Base-by-base conservation (phyloP, 53 echinoderm and acorn worm genomes). In the Mesocentrotus franciscanus region DNA sequence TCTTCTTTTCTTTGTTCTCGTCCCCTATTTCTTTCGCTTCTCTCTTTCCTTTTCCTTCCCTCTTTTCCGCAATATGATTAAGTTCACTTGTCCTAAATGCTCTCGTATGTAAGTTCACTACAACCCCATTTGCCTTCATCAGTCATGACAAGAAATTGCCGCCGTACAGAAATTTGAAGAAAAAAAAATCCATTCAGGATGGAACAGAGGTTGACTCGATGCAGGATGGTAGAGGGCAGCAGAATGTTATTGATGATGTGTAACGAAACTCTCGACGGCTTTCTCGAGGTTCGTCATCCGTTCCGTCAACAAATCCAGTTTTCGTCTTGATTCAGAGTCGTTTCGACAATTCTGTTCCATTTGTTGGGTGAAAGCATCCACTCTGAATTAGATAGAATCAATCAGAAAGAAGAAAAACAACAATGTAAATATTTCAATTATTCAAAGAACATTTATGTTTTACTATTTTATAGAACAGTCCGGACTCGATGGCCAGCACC, bases 261-360 rank as follows among this genome's bases (percentile, higher is more conserved):
- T 94, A 64, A 85, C 87, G 56, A 85, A 94, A n/a, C 85, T 68
- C 9, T 85, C 62, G 22, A 94, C 36, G 16, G 95, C 95, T 49
- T 94, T 94, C 56, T 94, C 95, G 4, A 94, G 27, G 87, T 94
- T 94, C 0, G 95, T 94, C 95, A 94, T 94, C 27, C 95, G 64
- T 64, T 94, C 95, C 12, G 95, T 94, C 87, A 94, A 83, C 29
- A 85, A 9, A 62, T 94, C 95, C 35, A 94, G 87, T 85, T 94
- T 94, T 39, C 95, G 26, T 64, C 71, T 39, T 0, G 64, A 34
- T 26, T 94, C 95, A 3, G 26, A 14, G 27, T 94, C 95, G 29
- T 94, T 56, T 9, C 95, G 85, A 49, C 70, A 22, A n/a, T 42
- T 64, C 87, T 85, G 66, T n/a, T 94, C 95, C 8, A 29, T 61